Conservation (phyloP, 1,140 invertebrate species). For the Asbolus verrucosus region DNA sequence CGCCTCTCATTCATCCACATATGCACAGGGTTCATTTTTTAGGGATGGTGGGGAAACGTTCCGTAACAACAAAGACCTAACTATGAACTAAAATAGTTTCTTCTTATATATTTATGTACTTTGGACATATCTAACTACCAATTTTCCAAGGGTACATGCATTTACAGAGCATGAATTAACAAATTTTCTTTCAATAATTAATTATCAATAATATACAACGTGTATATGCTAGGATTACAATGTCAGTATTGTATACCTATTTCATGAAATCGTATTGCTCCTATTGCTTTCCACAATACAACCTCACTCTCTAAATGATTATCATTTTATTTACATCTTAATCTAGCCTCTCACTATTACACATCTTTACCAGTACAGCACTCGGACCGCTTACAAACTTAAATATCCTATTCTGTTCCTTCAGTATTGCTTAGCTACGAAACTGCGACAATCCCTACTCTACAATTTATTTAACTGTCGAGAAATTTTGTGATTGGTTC, state of each 20-base stretch:
- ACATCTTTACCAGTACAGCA: constrained; percentile 41
- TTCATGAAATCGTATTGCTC: constrained; percentile 60
- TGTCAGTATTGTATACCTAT: constrained; percentile 57
- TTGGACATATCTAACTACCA: constrained; percentile 62
- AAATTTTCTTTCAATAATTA: constrained; percentile 58
- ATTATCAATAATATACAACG: constrained; percentile 48
- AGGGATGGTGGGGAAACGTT: constrained; percentile 29
- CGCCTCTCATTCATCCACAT: constrained; percentile 16
- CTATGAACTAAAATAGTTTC: constrained; percentile 60
- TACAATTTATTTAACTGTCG: constrained; percentile 70
- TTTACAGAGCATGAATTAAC: constrained; percentile 63
- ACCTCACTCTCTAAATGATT: constrained; percentile 59
- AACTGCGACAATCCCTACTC: constrained; percentile 48
- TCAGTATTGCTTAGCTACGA: constrained; percentile 37
- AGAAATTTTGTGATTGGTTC: constrained; percentile 74
- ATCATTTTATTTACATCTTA: constrained; percentile 61
- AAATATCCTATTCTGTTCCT: constrained; percentile 34
- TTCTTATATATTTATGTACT: constrained; percentile 56
- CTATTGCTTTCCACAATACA: constrained; percentile 59
- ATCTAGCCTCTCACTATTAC: constrained; percentile 58
- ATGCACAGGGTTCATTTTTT: constrained; percentile 30
- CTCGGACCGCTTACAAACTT: constrained; percentile 29
- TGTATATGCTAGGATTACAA: constrained; percentile 60
- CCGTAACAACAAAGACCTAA: constrained; percentile 57
- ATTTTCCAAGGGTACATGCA: constrained; percentile 59